Percentiles rank a stretch among this genome's conserved stretches.
Conservation (phyloP, 2,113 vertebrate species). For the Triplophysa rosa region DNA sequence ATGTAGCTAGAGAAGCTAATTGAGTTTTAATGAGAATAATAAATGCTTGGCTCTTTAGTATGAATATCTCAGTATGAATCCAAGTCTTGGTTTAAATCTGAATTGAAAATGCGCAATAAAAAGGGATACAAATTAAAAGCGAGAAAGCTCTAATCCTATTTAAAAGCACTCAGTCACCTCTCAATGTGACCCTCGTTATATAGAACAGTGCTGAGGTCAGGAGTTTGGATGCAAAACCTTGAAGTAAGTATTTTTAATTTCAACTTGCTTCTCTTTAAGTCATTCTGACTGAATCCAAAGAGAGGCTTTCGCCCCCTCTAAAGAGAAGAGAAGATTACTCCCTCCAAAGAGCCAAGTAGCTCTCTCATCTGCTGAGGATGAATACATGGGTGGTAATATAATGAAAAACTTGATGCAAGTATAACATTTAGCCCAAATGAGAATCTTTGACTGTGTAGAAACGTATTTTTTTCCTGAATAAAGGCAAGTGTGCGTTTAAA, state of each 20-base stretch:
- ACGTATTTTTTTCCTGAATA: neutral
- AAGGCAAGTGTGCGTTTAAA: neutral
- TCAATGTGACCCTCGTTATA: neutral
- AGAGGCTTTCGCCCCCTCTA: too few species aligned
- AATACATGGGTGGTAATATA: conserved; percentile 9
- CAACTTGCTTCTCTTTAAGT: conserved; percentile 3
- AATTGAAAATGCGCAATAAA: neutral
- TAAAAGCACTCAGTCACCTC: neutral
- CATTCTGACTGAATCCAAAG: neutral
- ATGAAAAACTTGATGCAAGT: conserved; percentile 16
- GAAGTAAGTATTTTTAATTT: neutral
- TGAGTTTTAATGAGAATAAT: neutral
- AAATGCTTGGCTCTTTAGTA: neutral
- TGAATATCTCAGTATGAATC: neutral
- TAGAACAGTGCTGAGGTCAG: neutral
- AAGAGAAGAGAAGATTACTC: neutral
- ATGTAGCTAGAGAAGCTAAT: neutral
- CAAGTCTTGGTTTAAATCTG: neutral
- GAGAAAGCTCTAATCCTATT: neutral
- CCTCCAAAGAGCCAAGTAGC: conserved; percentile 1
- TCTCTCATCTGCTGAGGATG: conserved; percentile 7
- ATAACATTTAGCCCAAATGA: neutral
- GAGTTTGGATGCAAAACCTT: neutral
- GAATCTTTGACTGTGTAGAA: neutral
- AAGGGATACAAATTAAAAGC: neutral